A percentile compares a stretch with the other conserved stretches of the same genome.
Conservation (phyloP, 1,140 invertebrate genomes). For the Drosophila paulistorum region DNA sequence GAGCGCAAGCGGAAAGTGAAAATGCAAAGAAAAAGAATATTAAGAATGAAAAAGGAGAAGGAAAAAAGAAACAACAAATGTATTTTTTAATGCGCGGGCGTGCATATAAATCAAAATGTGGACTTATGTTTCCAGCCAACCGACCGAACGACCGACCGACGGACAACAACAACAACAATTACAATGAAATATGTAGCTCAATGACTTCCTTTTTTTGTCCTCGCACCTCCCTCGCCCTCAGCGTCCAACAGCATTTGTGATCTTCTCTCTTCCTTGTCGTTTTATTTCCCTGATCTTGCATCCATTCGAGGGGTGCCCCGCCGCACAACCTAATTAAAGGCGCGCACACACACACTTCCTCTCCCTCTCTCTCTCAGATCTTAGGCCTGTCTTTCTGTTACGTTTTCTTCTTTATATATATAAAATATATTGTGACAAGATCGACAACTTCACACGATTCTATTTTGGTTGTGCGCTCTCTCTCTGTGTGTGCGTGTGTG, state of each 20-base stretch:
- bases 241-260: too few relatives aligned
- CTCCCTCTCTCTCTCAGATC: too few relatives aligned
- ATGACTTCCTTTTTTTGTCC: slow-evolving; percentile 46
- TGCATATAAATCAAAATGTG: slow-evolving; percentile 81
- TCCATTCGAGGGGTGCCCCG: slow-evolving; percentile 20
- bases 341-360: slow-evolving; percentile 1
- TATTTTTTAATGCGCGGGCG: slow-evolving; percentile 66
- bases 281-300: neutral
- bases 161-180: slow-evolving; percentile 19
- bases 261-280: neutral
- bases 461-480: slow-evolving; percentile 31
- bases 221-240: neutral
- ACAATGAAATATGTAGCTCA: slow-evolving; percentile 62
- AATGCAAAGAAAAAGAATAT: slow-evolving; percentile 9
- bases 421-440: slow-evolving; percentile 34
- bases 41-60: slow-evolving; percentile 3
- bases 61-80: slow-evolving; percentile 13
- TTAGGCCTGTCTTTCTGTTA: slow-evolving; percentile 16
- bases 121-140: slow-evolving; percentile 55
- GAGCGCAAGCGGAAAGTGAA: slow-evolving; percentile 37
- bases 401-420: neutral
- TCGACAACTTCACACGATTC: slow-evolving; percentile 44
- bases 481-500: neutral
- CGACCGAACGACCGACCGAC: neutral
- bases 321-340: slow-evolving; percentile 38